Evolutionary conservation across 2,888 invertebrate species (phyloP).

Genomic region (Callinectes sapidus): DNA sequence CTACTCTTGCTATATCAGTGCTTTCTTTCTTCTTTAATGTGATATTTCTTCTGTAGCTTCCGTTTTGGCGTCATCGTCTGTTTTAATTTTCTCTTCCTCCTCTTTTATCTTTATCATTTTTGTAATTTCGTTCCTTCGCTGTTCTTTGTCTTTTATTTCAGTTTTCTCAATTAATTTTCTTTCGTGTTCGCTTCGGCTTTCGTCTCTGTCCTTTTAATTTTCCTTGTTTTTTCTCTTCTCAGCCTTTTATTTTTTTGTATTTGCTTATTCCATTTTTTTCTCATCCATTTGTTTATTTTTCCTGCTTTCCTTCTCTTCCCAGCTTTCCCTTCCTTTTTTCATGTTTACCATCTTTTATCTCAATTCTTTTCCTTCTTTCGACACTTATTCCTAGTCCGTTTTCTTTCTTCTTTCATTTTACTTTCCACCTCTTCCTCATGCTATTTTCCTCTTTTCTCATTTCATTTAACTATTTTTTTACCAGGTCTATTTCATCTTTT

Average conservation of each 20-base stretch:
- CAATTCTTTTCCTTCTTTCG: too few relatives aligned
- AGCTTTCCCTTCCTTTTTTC: neutral
- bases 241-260: too few relatives aligned
- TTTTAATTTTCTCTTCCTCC: neutral
- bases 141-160: neutral
- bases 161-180: neutral
- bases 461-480: too few relatives aligned
- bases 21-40: neutral
- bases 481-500: too few relatives aligned
- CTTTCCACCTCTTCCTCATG: too few relatives aligned
- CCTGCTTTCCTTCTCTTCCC: neutral
- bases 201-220: too few relatives aligned
- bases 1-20: neutral
- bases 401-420: too few relatives aligned
- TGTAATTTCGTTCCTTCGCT: neutral
- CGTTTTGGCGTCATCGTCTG: neutral
- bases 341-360: too few relatives aligned
- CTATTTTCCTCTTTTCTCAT: too few relatives aligned
- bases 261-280: neutral
- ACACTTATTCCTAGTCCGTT: too few relatives aligned
- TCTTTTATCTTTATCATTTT: neutral
- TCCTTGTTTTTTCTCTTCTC: neutral
- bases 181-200: too few relatives aligned
- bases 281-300: neutral
- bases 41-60: neutral